Percentiles rank a stretch among this genome's conserved stretches.
Evolutionary conservation across 92 coral and sea anemone genomes (phyloP).

Genomic region (Ricordea florida): DNA sequence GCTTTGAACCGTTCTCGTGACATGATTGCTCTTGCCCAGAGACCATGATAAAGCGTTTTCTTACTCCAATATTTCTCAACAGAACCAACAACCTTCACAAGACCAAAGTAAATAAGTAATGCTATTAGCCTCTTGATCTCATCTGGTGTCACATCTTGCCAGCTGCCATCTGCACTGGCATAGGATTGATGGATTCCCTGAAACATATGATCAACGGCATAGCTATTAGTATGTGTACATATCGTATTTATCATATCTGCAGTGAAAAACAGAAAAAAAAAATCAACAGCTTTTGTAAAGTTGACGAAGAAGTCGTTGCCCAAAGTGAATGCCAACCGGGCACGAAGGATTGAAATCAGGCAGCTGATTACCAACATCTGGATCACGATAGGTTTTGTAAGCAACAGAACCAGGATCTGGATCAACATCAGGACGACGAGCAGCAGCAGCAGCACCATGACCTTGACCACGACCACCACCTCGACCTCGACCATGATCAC

Average conservation of each 20-base stretch:
- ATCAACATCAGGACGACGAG: not conserved
- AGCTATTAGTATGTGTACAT: slow-evolving; percentile 47
- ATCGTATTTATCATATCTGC: slow-evolving; percentile 32
- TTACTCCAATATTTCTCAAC: slow-evolving; percentile 67
- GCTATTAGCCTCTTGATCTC: slow-evolving; percentile 60
- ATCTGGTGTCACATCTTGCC: slow-evolving; percentile 53
- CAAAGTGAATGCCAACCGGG: slow-evolving; percentile 56
- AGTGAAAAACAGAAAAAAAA: slow-evolving; percentile 56
- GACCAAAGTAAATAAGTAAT: slow-evolving; percentile 65
- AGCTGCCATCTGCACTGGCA: slow-evolving; percentile 55
- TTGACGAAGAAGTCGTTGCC: slow-evolving; percentile 16
- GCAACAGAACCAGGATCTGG: not conserved
- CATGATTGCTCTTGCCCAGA: slow-evolving; percentile 68
- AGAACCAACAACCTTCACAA: slow-evolving; percentile 31
- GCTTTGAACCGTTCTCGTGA: slow-evolving; percentile 40
- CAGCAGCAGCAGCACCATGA: not conserved
- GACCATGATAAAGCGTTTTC: slow-evolving; percentile 66
- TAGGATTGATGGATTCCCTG: slow-evolving; percentile 36
- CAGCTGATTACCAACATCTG: slow-evolving; percentile 40
- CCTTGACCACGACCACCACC: not conserved
- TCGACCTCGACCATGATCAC: not conserved
- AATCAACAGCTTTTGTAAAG: slow-evolving; percentile 63
- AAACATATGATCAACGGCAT: slow-evolving; percentile 44
- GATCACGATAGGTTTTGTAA: not conserved
- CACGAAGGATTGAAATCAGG: slow-evolving; percentile 58